A percentile compares a stretch with the other conserved stretches of the same genome.
These are phyloP conservation scores for Caenorhabditis sinica DNA, from an alignment of 2,888 invertebrate genomes.

Conservation along the genomic window DNA sequence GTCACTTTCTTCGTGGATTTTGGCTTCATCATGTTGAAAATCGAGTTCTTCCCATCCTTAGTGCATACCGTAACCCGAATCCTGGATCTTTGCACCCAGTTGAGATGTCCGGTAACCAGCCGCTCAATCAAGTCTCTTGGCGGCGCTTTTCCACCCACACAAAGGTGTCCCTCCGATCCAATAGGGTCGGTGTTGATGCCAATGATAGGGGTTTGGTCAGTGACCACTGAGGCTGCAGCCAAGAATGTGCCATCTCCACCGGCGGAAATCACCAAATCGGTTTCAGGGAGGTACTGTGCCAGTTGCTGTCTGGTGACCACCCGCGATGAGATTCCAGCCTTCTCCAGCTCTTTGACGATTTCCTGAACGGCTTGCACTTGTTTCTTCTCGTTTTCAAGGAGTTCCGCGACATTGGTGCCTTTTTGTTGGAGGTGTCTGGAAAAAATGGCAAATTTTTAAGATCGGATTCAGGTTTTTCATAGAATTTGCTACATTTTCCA, in stretches of 20 bases:
- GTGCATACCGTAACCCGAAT: slow-evolving; percentile 90
- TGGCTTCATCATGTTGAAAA: slow-evolving; percentile 58
- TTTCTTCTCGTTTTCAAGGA: slow-evolving; percentile 68
- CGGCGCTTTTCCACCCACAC: slow-evolving; percentile 79
- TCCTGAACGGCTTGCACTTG: slow-evolving; percentile 69
- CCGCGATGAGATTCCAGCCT: slow-evolving; percentile 71
- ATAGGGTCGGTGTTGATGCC: slow-evolving; percentile 83
- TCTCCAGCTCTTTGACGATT: slow-evolving; percentile 64
- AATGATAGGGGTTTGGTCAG: slow-evolving; percentile 79
- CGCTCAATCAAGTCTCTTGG: slow-evolving; percentile 84
- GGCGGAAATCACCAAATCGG: slow-evolving; percentile 81
- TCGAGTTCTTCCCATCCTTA: slow-evolving; percentile 83
- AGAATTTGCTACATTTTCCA: neutral
- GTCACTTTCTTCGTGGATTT: slow-evolving; percentile 84
- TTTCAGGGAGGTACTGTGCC: slow-evolving; percentile 67
- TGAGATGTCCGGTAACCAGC: slow-evolving; percentile 87
- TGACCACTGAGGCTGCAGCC: slow-evolving; percentile 78
- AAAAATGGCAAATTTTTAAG: slow-evolving; percentile 3
- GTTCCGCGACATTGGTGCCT: slow-evolving; percentile 64
- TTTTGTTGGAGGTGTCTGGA: slow-evolving; percentile 63
- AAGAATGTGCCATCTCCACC: slow-evolving; percentile 83
- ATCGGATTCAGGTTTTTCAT: neutral
- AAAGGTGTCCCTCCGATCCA: slow-evolving; percentile 82
- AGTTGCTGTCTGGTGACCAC: slow-evolving; percentile 72
- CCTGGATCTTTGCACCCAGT: slow-evolving; percentile 91